Base-by-base conservation (phyloP, 2,888 invertebrate genomes). In the Ornithoptera alexandrae region DNA sequence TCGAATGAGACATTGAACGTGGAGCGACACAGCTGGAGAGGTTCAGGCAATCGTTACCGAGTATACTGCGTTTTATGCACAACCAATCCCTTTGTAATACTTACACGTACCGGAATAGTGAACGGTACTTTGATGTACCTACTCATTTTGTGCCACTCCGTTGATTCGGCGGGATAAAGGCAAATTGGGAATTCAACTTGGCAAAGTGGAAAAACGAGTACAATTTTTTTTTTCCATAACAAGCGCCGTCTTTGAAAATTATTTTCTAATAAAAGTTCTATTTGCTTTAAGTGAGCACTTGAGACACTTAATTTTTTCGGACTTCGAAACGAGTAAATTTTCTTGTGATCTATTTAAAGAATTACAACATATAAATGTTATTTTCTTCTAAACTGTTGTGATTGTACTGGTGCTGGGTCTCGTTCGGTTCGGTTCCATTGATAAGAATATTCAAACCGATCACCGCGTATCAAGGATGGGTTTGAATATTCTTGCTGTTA, bases 1-100 rank as follows among this genome's bases (percentile, higher is more conserved):
- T 88, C 83, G 82, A 81, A 87, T 90, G 90, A 90, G 89, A 89
- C 90, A 90, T 89, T 74, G 73, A 85, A 85, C 86, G 84, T 88
- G 81, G 79, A 81, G 81, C 79, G 82, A 80, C 82, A 81, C 81
- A 79, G 73, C 76, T 75, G 67, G 61, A 75, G 76, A 76, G 76
- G 72, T 72, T 68, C 70, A 74, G 72, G 73, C 74, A 78, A 77
- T 75, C 74, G 76, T 72, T 73, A 69, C 73, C 71, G 71, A 73
- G 77, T 78, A 73, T 74, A 71, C 76, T 72, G 73, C 75, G 76
- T 77, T 81, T 82, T 81, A 75, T 76, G 73, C 70, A 70, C 76
- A 73, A 78, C 67, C 53, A 59, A 77, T 77, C 78, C 81, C 80
- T 84, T 82, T 81, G 78, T 75, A 75, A 74, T 79, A 82, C 81